Evolutionary conservation across 1,140 invertebrate species (phyloP).

Genomic region (Chrysomallon squamiferum): DNA sequence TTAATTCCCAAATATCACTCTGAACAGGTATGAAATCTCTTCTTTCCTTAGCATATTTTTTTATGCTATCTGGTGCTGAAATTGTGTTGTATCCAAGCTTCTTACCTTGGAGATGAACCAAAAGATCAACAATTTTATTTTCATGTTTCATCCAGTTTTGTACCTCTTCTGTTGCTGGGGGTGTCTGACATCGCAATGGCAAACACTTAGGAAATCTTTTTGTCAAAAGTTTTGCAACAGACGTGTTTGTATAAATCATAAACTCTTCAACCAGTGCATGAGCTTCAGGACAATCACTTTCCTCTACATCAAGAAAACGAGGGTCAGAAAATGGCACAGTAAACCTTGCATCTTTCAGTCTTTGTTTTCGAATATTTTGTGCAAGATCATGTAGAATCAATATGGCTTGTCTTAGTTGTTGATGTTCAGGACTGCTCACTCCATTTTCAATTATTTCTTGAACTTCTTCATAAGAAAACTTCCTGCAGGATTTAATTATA

Average conservation of each 20-base stretch:
- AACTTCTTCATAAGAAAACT: conserved; percentile 40
- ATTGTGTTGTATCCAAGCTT: conserved; percentile 4
- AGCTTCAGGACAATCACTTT: conserved; percentile 39
- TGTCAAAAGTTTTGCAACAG: conserved; percentile 30
- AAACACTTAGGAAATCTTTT: conserved; percentile 17
- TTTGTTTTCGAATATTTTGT: conserved; percentile 20
- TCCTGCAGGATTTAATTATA: conserved; percentile 28
- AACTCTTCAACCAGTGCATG: conserved; percentile 53
- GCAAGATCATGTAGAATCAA: conserved; percentile 31
- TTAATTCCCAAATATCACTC: conserved; percentile 18
- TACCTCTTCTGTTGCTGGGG: conserved; percentile 26
- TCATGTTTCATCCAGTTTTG: conserved; percentile 26
- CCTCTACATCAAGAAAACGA: conserved; percentile 9
- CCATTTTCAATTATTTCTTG: conserved; percentile 34
- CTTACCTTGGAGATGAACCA: conserved; percentile 23
- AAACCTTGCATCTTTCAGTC: conserved; percentile 33
- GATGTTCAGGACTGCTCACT: not conserved
- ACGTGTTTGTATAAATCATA: conserved; percentile 41
- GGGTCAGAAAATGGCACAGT: conserved; percentile 31
- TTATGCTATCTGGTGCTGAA: not conserved
- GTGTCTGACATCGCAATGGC: conserved; percentile 33
- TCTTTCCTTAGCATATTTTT: not conserved
- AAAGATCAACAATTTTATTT: conserved; percentile 15
- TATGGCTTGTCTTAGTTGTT: conserved; percentile 17
- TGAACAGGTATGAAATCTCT: conserved; percentile 11